Evolutionary conservation across 2,797 vertebrate genomes (phyloP).

Genomic region (Pygocentrus nattereri): DNA sequence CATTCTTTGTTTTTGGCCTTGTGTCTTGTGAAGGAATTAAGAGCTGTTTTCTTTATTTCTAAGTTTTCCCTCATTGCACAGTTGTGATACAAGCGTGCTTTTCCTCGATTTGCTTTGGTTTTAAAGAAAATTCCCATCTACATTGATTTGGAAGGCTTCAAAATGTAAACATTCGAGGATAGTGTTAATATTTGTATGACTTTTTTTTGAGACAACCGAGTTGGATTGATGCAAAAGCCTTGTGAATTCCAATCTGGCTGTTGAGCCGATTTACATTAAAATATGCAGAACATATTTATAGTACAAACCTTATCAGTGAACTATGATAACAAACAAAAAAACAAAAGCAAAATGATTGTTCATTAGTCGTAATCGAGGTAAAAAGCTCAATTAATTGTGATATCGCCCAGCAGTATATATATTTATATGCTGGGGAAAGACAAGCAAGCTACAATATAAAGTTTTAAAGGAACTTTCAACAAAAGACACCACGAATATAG

Average conservation of each 20-base stretch:
- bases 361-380: no score
- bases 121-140: neutral
- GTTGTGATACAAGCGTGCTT: conserved; percentile 7
- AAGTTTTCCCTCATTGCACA: conserved; percentile 12
- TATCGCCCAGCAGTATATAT: no score
- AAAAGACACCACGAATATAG: neutral
- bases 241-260: no score
- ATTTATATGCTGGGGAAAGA: neutral
- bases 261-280: no score
- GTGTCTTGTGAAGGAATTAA: conserved; percentile 18
- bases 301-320: no score
- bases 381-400: no score
- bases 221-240: no score
- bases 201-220: conserved; percentile 27
- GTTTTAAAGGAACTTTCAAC: neutral
- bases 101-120: neutral
- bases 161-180: conserved; percentile 24
- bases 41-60: conserved; percentile 24
- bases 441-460: no score
- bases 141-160: neutral
- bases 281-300: no score
- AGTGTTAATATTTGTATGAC: neutral
- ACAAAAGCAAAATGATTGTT: no score
- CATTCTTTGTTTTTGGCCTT: conserved; percentile 9
- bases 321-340: no score